A percentile compares a stretch with the other conserved stretches of the same genome.
Evolutionary conservation across 2,113 vertebrate species (phyloP).

Genomic region (Rhinichthys klamathensis): DNA sequence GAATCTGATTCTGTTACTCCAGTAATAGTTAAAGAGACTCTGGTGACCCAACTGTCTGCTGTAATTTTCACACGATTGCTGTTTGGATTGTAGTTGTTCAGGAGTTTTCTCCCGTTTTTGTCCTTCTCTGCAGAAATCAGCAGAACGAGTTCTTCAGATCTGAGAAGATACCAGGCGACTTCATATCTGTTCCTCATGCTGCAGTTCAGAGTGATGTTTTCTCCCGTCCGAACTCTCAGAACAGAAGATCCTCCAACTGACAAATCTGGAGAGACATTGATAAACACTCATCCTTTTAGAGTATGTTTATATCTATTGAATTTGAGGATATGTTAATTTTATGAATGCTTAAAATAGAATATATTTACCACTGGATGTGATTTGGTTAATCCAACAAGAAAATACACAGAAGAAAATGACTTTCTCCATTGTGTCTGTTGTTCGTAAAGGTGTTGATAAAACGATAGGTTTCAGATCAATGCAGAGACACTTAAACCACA

Average conservation of each 20-base stretch:
- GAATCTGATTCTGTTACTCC: not conserved
- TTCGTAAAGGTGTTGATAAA: not conserved
- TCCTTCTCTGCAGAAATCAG: not conserved
- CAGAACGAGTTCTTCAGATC: not conserved
- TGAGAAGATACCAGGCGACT: not conserved
- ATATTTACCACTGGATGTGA: not conserved
- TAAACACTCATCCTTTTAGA: not conserved
- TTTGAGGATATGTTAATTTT: not conserved
- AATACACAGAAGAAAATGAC: not conserved
- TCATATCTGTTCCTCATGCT: not conserved
- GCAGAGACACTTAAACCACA: not conserved
- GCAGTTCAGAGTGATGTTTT: not conserved
- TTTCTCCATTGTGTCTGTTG: not conserved
- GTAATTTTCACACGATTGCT: fast-evolving
- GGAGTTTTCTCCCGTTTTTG: not conserved
- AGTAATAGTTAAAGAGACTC: not conserved
- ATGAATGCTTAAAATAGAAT: not conserved
- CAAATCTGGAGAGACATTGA: not conserved
- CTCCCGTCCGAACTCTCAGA: not conserved
- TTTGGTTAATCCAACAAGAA: not conserved
- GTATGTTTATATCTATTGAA: no score
- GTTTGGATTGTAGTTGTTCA: not conserved
- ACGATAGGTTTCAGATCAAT: not conserved
- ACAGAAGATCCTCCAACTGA: not conserved
- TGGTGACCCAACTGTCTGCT: not conserved